phyloP scores from a whole-genome alignment of 2,797 vertebrate genomes.

The Acrocephalus scirpaceus region DNA sequence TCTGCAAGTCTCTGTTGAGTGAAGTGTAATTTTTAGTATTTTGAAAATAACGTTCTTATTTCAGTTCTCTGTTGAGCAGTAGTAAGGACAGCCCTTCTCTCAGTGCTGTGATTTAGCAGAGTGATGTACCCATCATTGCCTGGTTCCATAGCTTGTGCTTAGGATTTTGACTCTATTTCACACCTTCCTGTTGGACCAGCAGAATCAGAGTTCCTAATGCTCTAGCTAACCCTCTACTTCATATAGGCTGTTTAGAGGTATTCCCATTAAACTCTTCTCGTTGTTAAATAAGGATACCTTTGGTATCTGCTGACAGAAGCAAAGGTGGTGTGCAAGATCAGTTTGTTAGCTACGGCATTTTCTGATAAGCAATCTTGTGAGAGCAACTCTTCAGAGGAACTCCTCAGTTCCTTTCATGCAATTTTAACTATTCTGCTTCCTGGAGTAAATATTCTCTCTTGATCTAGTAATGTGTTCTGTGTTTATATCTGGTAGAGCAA shows the following conservation, averaged over 20 bases:
- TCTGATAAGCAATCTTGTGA: neutral
- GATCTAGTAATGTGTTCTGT: neutral
- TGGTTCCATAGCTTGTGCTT: neutral
- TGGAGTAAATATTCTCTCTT: neutral
- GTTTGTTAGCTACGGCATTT: neutral
- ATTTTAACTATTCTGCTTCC: neutral
- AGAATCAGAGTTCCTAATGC: neutral
- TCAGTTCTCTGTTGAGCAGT: neutral
- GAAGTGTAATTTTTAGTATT: neutral
- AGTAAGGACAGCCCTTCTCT: neutral
- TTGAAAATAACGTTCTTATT: neutral
- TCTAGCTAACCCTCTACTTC: neutral
- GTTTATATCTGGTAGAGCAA: neutral
- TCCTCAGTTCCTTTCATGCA: neutral
- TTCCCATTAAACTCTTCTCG: neutral
- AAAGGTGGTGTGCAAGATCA: neutral
- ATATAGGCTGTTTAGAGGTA: neutral
- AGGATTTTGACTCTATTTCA: neutral
- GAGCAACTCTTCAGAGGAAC: neutral
- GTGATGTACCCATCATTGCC: neutral
- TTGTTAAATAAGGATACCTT: neutral
- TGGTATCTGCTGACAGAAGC: neutral
- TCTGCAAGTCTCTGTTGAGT: neutral
- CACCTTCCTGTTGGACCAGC: neutral
- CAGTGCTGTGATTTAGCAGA: neutral